Conservation (phyloP, 2,888 invertebrate genomes). For the Orthosia cruda region DNA sequence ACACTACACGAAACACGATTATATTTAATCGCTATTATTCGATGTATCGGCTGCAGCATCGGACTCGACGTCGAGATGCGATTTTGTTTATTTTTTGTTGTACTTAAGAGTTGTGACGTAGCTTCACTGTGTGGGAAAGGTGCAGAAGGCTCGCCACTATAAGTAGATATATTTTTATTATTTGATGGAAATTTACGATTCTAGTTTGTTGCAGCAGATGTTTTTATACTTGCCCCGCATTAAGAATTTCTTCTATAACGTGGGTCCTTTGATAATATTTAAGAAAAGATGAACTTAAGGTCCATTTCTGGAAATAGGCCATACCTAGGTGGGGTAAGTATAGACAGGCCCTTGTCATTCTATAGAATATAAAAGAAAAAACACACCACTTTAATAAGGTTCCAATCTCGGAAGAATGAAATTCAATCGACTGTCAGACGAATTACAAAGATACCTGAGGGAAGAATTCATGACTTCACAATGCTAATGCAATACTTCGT, state of each 20-base stretch:
- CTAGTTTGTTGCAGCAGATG: not conserved
- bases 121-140: not conserved
- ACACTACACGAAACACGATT: constrained; percentile 66
- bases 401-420: not conserved
- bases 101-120: not conserved
- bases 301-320: too few relatives aligned
- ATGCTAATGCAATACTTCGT: too few relatives aligned
- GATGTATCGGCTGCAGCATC: constrained; percentile 25
- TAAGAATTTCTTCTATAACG: too few relatives aligned
- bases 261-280: too few relatives aligned
- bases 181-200: not conserved
- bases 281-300: too few relatives aligned
- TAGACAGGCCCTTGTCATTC: too few relatives aligned
- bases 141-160: not conserved
- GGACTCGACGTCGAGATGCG: constrained; percentile 12
- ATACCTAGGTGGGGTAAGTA: too few relatives aligned
- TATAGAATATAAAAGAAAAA: too few relatives aligned
- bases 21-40: constrained; percentile 70
- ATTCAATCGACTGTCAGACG: not conserved
- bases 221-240: too few relatives aligned
- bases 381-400: not conserved
- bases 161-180: not conserved
- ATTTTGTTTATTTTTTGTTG: constrained; percentile 1
- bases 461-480: not conserved
- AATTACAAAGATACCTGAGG: not conserved